A percentile compares a stretch with the other conserved stretches of the same genome.
These are phyloP conservation scores for Apaloderma vittatum DNA, from an alignment of 2,113 vertebrate genomes.

Conservation along the genomic window DNA sequence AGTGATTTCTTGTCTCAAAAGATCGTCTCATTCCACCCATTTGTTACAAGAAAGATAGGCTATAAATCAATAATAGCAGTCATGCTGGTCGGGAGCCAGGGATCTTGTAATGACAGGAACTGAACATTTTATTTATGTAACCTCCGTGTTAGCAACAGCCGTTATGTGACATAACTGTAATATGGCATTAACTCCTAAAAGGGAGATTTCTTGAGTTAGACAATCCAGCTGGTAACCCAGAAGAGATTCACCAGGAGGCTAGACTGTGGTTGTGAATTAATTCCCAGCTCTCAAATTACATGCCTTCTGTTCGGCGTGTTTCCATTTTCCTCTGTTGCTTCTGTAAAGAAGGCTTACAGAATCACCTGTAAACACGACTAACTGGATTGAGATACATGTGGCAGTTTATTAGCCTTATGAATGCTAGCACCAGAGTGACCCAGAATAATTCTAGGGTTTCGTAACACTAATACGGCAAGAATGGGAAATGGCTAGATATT, in stretches of 20 bases:
- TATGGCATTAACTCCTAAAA: neutral
- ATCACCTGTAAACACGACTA: slow-evolving; percentile 43
- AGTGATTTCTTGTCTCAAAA: neutral
- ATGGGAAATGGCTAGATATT: neutral
- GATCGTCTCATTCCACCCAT: neutral
- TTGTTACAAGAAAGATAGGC: neutral
- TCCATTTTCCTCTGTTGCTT: slow-evolving; percentile 13
- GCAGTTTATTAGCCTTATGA: slow-evolving; percentile 24
- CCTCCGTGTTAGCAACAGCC: slow-evolving; percentile 14
- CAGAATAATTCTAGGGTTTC: slow-evolving; percentile 57
- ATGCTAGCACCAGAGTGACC: slow-evolving; percentile 33
- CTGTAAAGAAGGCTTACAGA: neutral
- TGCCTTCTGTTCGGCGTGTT: neutral
- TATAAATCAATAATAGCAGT: slow-evolving; percentile 32
- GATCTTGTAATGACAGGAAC: slow-evolving; percentile 38
- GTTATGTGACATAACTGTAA: slow-evolving; percentile 43
- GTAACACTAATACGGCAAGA: slow-evolving; percentile 18
- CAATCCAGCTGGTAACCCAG: slow-evolving; percentile 10
- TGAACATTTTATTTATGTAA: slow-evolving; percentile 50
- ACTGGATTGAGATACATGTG: slow-evolving; percentile 52
- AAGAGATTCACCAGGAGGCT: slow-evolving; percentile 1
- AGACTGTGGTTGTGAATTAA: slow-evolving; percentile 10
- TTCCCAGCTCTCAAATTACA: slow-evolving; percentile 49
- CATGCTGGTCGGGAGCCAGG: neutral
- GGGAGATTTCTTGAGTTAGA: slow-evolving; percentile 1